Percentiles rank a stretch among this genome's conserved stretches.
These are phyloP conservation scores for Elephantulus edwardii DNA, from an alignment of 2,113 vertebrate species.

Conservation along the genomic window DNA sequence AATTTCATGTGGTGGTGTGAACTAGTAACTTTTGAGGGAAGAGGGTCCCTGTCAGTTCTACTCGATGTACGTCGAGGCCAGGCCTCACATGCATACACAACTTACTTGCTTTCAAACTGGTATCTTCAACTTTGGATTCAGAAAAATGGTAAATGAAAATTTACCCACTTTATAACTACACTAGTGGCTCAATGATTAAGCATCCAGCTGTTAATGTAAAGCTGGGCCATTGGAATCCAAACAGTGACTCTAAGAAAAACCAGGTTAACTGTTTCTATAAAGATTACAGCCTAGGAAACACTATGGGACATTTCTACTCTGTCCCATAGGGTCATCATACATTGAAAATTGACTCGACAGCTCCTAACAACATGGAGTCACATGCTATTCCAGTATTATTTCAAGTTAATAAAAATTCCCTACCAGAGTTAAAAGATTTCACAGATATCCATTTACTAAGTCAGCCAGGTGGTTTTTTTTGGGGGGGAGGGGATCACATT, in stretches of 20 bases:
- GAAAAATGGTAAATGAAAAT: constrained; percentile 44
- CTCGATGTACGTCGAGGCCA: background rate
- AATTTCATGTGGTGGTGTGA: background rate
- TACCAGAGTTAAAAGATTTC: background rate
- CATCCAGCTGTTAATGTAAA: background rate
- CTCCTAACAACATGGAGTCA: background rate
- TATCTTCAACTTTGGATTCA: background rate
- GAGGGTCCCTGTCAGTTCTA: background rate
- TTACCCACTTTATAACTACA: background rate
- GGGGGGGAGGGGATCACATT: constrained; percentile 47
- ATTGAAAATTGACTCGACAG: background rate
- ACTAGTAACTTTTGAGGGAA: background rate
- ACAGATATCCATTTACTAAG: background rate
- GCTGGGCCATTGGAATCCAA: background rate
- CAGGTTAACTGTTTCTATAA: background rate
- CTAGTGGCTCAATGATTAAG: background rate
- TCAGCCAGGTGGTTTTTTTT: background rate
- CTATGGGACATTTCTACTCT: background rate
- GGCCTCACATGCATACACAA: background rate
- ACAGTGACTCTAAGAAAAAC: background rate
- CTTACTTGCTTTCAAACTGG: background rate
- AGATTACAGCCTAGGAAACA: background rate
- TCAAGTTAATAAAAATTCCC: background rate
- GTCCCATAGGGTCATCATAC: background rate
- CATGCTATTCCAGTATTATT: background rate